Evolutionary conservation across 2,888 invertebrate species (phyloP).

Genomic region (Hypercompe scribonia): DNA sequence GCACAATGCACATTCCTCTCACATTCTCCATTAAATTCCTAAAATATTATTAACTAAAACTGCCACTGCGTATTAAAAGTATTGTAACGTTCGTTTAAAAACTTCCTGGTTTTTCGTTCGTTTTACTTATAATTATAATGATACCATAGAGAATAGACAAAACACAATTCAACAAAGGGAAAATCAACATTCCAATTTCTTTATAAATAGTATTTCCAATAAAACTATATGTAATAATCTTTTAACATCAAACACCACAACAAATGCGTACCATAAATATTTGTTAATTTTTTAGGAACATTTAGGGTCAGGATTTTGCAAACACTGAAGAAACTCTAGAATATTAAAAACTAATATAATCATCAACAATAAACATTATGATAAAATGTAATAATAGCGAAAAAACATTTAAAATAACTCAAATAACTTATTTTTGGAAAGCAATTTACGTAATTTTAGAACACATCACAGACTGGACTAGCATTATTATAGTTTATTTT

Average conservation of each 20-base stretch:
- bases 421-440: slow-evolving; percentile 40
- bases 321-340: slow-evolving; percentile 41
- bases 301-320: slow-evolving; percentile 24
- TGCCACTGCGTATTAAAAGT: slow-evolving; percentile 45
- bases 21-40: slow-evolving; percentile 62
- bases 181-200: slow-evolving; percentile 65
- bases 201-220: slow-evolving; percentile 30
- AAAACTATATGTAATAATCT: slow-evolving; percentile 29
- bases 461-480: slow-evolving; percentile 54
- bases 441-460: slow-evolving; percentile 55
- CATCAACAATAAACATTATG: slow-evolving; percentile 19
- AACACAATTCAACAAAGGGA: slow-evolving; percentile 52
- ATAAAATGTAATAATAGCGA: slow-evolving; percentile 25
- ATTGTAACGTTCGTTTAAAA: slow-evolving; percentile 38
- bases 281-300: slow-evolving; percentile 11
- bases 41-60: slow-evolving; percentile 45
- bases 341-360: slow-evolving; percentile 33
- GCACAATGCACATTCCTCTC: slow-evolving; percentile 46
- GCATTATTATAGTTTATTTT: slow-evolving; percentile 56
- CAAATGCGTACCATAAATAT: slow-evolving; percentile 17
- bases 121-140: slow-evolving; percentile 66
- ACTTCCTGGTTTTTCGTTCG: slow-evolving; percentile 62
- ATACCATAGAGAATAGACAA: slow-evolving; percentile 58
- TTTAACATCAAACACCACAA: slow-evolving; percentile 23
- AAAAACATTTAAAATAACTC: slow-evolving; percentile 33